Evolutionary conservation across 1,140 invertebrate genomes (phyloP).

Genomic region (Penaeus chinensis): DNA sequence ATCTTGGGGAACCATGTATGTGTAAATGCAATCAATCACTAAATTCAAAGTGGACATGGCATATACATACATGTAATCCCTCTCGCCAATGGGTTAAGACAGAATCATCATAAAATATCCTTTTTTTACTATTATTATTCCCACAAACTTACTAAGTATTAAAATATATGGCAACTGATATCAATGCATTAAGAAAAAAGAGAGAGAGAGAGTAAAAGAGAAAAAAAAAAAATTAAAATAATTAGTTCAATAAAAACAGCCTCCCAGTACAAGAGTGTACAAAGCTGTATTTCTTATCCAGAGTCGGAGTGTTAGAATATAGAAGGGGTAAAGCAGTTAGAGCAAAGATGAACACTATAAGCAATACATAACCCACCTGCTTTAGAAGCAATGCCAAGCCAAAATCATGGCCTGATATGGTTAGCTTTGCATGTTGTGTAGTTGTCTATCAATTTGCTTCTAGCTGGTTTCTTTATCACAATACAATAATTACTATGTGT

Average conservation of each 20-base stretch:
- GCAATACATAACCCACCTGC: constrained; percentile 54
- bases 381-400: constrained; percentile 47
- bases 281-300: neutral
- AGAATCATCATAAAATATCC: too few relatives aligned
- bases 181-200: too few relatives aligned
- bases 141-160: too few relatives aligned
- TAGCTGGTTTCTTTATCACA: constrained; percentile 2
- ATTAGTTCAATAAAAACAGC: neutral
- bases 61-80: too few relatives aligned
- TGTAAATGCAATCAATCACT: too few relatives aligned
- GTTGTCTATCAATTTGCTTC: neutral
- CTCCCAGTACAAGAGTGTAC: neutral
- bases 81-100: too few relatives aligned
- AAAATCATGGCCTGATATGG: constrained; percentile 21
- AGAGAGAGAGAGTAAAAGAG: too few relatives aligned
- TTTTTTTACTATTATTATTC: too few relatives aligned
- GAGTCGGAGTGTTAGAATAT: neutral
- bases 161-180: too few relatives aligned
- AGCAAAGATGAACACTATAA: constrained; percentile 26
- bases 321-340: neutral
- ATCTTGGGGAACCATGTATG: too few relatives aligned
- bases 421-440: constrained; percentile 34
- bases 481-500: neutral
- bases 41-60: too few relatives aligned
- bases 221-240: neutral